Evolutionary conservation across 2,113 vertebrate species (phyloP).

Genomic region (Lepidothrix coronata): DNA sequence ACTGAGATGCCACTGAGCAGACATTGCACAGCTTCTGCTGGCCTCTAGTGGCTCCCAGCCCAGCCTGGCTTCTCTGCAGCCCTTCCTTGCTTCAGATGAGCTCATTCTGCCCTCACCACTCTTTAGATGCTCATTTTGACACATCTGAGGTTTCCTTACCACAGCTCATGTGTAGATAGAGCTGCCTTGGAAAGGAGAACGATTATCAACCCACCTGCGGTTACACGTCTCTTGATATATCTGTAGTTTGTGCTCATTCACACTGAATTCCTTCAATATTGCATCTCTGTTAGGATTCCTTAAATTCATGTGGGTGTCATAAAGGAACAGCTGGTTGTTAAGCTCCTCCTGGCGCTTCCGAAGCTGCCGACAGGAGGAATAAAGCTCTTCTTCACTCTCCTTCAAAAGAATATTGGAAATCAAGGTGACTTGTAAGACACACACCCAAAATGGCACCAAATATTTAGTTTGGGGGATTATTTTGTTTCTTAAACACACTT

Average conservation of each 20-base stretch:
- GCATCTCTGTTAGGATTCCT: constrained; percentile 77
- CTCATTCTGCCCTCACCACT: not conserved
- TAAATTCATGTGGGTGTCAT: constrained; percentile 82
- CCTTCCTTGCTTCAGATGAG: not conserved
- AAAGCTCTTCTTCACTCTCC: constrained; percentile 90
- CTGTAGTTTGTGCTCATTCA: constrained; percentile 80
- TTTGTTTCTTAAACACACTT: not conserved
- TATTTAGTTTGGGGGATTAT: not conserved
- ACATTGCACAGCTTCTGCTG: constrained; percentile 39
- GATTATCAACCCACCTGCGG: constrained; percentile 70
- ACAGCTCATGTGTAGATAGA: not conserved
- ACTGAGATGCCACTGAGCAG: not conserved
- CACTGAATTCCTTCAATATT: constrained; percentile 77
- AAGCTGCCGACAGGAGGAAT: constrained; percentile 89
- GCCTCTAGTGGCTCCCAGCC: constrained; percentile 36
- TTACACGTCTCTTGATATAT: constrained; percentile 79
- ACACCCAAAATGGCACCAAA: not conserved
- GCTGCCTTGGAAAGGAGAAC: not conserved
- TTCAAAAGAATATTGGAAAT: constrained; percentile 40
- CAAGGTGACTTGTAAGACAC: not conserved
- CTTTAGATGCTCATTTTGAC: not conserved
- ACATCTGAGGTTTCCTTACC: not conserved
- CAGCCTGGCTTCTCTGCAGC: not conserved
- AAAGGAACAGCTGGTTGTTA: constrained; percentile 82
- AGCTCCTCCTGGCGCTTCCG: constrained; percentile 83